Percentiles rank a stretch among this genome's conserved stretches.
phyloP scores from a whole-genome alignment of 2,888 invertebrate species.

The Alloscopus bannaensis region DNA sequence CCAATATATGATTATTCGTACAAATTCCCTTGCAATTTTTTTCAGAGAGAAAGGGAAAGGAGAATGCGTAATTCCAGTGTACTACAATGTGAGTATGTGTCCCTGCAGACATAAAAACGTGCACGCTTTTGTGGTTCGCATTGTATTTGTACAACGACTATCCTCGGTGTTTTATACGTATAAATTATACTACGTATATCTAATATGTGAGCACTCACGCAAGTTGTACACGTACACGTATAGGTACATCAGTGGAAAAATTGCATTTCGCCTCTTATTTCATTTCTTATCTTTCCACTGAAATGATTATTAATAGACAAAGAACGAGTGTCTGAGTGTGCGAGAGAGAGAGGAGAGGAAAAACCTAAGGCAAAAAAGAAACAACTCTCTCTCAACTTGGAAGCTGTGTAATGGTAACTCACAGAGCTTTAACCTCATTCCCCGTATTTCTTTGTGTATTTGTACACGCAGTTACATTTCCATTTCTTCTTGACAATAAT shows the following conservation, averaged over 20 bases:
- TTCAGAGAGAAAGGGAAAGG: constrained; percentile 5
- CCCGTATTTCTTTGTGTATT: constrained; percentile 20
- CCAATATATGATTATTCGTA: constrained; percentile 21
- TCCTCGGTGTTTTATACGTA: too few species aligned
- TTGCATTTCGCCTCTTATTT: constrained; percentile 36
- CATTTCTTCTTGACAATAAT: constrained; percentile 58
- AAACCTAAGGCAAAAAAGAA: constrained; percentile 6
- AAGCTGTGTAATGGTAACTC: constrained; percentile 20
- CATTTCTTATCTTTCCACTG: constrained; percentile 63
- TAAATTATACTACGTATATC: too few species aligned
- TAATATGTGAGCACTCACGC: too few species aligned
- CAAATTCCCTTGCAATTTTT: constrained; percentile 7
- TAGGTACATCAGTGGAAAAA: too few species aligned
- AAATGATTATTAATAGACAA: constrained; percentile 70
- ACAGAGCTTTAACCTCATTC: constrained; percentile 45
- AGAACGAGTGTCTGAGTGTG: too few species aligned
- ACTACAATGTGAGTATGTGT: too few species aligned
- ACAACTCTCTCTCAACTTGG: constrained; percentile 31
- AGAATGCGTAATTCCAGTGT: neutral
- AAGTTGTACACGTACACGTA: too few species aligned
- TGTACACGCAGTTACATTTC: constrained; percentile 19
- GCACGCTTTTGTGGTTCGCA: too few species aligned
- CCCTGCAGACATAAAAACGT: too few species aligned
- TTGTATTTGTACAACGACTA: too few species aligned
- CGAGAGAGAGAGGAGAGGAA: constrained; percentile 10